Conservation (phyloP, 2,888 invertebrate species). For the Pyrocoelia pectoralis region DNA sequence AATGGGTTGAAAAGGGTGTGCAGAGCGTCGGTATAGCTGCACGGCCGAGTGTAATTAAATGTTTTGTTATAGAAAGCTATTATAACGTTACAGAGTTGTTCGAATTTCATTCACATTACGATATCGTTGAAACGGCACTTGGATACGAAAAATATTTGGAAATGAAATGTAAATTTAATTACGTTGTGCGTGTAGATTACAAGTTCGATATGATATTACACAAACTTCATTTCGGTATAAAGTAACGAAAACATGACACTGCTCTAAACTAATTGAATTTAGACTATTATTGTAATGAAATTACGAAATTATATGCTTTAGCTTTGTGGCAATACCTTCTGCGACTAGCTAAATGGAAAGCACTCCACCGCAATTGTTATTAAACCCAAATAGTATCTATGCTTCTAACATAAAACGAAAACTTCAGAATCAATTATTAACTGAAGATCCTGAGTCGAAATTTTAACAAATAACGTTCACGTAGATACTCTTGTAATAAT, state of each 20-base stretch:
- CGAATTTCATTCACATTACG: conserved; percentile 32
- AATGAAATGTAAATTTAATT: conserved; percentile 38
- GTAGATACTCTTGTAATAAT: no score
- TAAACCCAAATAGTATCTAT: no score
- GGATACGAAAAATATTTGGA: conserved; percentile 26
- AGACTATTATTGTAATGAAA: conserved; percentile 20
- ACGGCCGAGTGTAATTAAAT: conserved; percentile 34
- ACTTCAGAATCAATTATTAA: no score
- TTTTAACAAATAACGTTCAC: no score
- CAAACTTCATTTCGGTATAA: conserved; percentile 27
- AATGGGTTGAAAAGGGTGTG: conserved; percentile 32
- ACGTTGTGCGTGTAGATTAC: conserved; percentile 37
- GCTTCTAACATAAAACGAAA: no score
- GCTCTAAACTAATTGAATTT: conserved; percentile 28
- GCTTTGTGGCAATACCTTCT: background rate
- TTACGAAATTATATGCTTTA: background rate
- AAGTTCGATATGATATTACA: conserved; percentile 34
- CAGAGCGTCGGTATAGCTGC: conserved; percentile 28
- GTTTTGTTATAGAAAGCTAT: conserved; percentile 35
- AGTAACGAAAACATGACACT: conserved; percentile 29
- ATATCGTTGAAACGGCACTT: conserved; percentile 29
- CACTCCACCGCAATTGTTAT: background rate
- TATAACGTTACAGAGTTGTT: conserved; percentile 32
- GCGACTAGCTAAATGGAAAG: background rate
- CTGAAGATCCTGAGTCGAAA: no score